Evolutionary conservation across 2,888 invertebrate genomes (phyloP).

Genomic region (Achlya flavicornis): DNA sequence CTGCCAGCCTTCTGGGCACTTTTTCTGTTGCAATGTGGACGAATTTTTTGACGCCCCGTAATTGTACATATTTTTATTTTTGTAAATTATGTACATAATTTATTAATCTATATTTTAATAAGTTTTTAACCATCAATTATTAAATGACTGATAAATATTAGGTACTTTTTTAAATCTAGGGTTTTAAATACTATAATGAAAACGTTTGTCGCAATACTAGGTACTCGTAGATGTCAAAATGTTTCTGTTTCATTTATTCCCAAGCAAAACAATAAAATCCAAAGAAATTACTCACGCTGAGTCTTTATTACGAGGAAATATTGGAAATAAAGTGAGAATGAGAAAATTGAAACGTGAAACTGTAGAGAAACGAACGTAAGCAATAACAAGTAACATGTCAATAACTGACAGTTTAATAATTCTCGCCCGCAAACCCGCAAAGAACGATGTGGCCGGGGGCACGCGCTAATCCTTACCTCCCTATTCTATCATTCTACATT

Average conservation of each 20-base stretch:
- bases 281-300: neutral
- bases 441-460: slow-evolving; percentile 31
- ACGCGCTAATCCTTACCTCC: slow-evolving; percentile 30
- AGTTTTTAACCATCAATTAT: no score
- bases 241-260: neutral
- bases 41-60: no score
- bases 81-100: no score
- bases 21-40: no score
- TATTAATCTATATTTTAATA: no score
- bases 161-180: no score
- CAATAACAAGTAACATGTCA: slow-evolving; percentile 22
- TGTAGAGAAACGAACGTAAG: slow-evolving; percentile 4
- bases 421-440: slow-evolving; percentile 24
- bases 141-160: no score
- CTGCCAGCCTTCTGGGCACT: no score
- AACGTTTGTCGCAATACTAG: neutral
- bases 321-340: slow-evolving; percentile 8
- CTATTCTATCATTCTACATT: slow-evolving; percentile 21
- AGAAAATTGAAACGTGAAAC: slow-evolving; percentile 4
- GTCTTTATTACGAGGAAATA: slow-evolving; percentile 4
- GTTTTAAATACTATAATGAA: no score
- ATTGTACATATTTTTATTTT: no score
- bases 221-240: neutral
- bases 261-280: neutral
- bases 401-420: slow-evolving; percentile 35